A percentile compares a stretch with the other conserved stretches of the same genome.
phyloP scores from a whole-genome alignment of 2,888 invertebrate species.

The Gari tellinella region DNA sequence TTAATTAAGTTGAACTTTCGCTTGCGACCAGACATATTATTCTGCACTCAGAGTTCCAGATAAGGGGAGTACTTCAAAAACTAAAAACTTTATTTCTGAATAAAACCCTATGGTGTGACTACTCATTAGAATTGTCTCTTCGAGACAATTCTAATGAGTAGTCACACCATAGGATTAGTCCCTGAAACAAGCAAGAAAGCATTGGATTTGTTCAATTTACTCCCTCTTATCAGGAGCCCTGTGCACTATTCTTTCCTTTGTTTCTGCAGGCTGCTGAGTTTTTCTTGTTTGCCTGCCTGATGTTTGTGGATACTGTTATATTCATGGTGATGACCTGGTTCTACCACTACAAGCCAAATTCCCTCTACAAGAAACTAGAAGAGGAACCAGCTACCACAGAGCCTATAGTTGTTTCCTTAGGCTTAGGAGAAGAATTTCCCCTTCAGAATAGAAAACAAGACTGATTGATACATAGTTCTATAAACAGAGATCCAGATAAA shows the following conservation, averaged over 20 bases:
- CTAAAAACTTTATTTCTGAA: too few relatives aligned
- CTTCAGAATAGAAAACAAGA: conserved; percentile 14
- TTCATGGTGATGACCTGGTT: conserved; percentile 92
- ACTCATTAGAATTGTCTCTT: too few relatives aligned
- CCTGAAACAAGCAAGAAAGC: too few relatives aligned
- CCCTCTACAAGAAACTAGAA: conserved; percentile 29
- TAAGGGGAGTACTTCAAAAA: too few relatives aligned
- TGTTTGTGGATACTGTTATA: conserved; percentile 92
- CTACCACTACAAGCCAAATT: conserved; percentile 87
- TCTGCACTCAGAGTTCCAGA: background rate
- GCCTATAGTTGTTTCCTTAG: background rate
- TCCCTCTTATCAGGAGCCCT: background rate
- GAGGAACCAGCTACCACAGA: conserved; percentile 9
- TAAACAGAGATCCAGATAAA: too few relatives aligned
- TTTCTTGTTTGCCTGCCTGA: conserved; percentile 93
- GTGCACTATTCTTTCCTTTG: background rate
- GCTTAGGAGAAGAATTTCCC: conserved; percentile 19
- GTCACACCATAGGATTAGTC: too few relatives aligned
- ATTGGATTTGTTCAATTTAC: too few relatives aligned
- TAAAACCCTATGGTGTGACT: too few relatives aligned
- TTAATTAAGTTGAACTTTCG: background rate
- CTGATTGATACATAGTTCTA: background rate
- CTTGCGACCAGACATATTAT: background rate
- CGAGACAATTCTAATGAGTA: too few relatives aligned
- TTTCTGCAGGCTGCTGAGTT: conserved; percentile 92